phyloP scores from a whole-genome alignment of 2,113 vertebrate species.

The Balaeniceps rex region DNA sequence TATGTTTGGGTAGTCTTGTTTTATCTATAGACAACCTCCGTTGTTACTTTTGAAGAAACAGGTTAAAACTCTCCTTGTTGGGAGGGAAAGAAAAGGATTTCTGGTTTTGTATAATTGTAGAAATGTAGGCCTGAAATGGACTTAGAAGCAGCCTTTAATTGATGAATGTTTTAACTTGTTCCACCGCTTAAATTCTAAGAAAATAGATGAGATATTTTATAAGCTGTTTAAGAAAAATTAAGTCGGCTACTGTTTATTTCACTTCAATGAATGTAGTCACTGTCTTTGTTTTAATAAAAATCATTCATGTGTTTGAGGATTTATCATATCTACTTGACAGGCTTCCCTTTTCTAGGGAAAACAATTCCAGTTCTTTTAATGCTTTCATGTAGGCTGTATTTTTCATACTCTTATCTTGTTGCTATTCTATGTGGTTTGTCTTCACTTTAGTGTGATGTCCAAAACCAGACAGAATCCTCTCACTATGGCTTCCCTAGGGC shows the following conservation, averaged over 20 bases:
- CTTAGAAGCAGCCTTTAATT: background rate
- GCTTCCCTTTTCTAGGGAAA: background rate
- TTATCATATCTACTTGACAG: background rate
- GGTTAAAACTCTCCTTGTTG: background rate
- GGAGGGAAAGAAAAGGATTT: background rate
- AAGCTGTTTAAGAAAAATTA: background rate
- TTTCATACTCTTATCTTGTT: background rate
- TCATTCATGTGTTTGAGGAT: background rate
- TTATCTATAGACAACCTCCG: background rate
- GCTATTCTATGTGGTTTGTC: background rate
- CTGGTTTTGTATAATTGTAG: background rate
- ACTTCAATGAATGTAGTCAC: background rate
- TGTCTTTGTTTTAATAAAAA: background rate
- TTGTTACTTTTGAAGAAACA: background rate
- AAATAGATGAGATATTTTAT: background rate
- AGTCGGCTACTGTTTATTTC: background rate
- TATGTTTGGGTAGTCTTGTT: background rate
- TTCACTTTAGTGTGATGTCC: background rate
- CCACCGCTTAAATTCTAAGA: background rate
- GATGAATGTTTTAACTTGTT: background rate
- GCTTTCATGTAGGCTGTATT: background rate
- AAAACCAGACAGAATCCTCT: background rate
- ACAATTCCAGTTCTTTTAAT: background rate
- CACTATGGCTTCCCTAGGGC: background rate
- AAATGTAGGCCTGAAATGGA: background rate